Evolutionary conservation across 2,113 vertebrate genomes (phyloP).

Genomic region (Mus pahari): DNA sequence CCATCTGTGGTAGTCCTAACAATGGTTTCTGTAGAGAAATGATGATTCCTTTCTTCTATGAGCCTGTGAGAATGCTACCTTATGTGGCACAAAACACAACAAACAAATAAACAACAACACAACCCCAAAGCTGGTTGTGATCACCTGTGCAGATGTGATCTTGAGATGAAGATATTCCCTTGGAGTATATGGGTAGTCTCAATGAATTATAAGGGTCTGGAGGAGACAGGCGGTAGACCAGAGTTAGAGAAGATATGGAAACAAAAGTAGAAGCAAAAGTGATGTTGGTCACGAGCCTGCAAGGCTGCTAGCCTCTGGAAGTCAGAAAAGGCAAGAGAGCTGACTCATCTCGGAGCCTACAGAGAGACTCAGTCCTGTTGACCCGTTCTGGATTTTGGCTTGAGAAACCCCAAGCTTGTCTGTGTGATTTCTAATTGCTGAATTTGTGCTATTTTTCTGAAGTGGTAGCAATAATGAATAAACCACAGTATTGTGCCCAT

Average conservation of each 20-base stretch:
- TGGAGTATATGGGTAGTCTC: neutral
- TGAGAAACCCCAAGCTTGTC: neutral
- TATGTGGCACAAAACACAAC: too few relatives aligned
- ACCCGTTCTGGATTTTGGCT: neutral
- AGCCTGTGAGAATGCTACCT: neutral
- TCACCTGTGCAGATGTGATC: neutral
- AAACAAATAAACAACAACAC: too few relatives aligned
- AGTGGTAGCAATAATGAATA: neutral
- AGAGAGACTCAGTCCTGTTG: neutral
- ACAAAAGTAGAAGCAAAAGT: neutral
- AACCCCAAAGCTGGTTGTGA: neutral
- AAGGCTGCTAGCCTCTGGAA: neutral
- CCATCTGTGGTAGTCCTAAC: neutral
- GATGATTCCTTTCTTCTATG: neutral
- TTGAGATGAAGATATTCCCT: neutral
- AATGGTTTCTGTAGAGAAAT: neutral
- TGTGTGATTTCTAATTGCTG: neutral
- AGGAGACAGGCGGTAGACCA: neutral
- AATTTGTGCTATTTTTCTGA: neutral
- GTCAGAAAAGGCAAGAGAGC: neutral
- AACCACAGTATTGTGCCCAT: fast-evolving
- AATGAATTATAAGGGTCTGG: neutral
- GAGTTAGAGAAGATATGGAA: neutral
- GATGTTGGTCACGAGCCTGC: neutral
- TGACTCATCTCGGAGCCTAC: too few relatives aligned